Conservation (phyloP, 2,888 invertebrate species). For the Itoplectis maculator region DNA sequence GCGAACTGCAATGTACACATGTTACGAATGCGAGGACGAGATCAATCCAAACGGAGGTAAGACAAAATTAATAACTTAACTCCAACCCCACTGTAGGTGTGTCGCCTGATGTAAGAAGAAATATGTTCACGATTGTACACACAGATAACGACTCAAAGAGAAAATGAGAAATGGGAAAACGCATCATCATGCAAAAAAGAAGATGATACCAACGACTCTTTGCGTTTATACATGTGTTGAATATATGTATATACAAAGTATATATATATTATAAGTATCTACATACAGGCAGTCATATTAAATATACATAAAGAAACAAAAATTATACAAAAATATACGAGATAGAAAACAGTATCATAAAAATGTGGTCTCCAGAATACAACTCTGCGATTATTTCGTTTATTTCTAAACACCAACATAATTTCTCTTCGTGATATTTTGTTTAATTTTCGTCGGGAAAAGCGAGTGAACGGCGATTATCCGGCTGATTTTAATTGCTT, state of each 20-base stretch:
- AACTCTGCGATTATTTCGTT: constrained; percentile 1
- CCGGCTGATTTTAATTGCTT: constrained; percentile 72
- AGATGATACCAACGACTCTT: constrained; percentile 70
- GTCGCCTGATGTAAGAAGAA: constrained; percentile 50
- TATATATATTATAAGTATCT: constrained; percentile 71
- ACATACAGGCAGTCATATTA: constrained; percentile 71
- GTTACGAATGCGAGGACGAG: constrained; percentile 16
- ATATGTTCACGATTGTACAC: constrained; percentile 63
- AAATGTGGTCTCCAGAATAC: constrained; percentile 32
- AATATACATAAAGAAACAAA: constrained; percentile 70
- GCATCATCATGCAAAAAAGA: constrained; percentile 49
- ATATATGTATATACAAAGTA: constrained; percentile 72
- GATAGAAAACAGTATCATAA: constrained; percentile 68
- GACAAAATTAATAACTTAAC: constrained; percentile 44
- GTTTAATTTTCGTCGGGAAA: not conserved
- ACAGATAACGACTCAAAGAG: constrained; percentile 61
- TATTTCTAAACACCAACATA: not conserved
- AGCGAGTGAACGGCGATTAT: constrained; percentile 25
- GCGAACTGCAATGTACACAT: constrained; percentile 14
- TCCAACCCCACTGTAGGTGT: constrained; percentile 55
- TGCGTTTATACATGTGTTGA: constrained; percentile 77
- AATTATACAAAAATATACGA: constrained; percentile 76
- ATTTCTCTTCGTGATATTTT: not conserved
- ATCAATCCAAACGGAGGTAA: constrained; percentile 33
- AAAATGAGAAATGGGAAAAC: constrained; percentile 14